Base-by-base conservation (phyloP, 1,140 invertebrate species). In the Helicoverpa zea region DNA sequence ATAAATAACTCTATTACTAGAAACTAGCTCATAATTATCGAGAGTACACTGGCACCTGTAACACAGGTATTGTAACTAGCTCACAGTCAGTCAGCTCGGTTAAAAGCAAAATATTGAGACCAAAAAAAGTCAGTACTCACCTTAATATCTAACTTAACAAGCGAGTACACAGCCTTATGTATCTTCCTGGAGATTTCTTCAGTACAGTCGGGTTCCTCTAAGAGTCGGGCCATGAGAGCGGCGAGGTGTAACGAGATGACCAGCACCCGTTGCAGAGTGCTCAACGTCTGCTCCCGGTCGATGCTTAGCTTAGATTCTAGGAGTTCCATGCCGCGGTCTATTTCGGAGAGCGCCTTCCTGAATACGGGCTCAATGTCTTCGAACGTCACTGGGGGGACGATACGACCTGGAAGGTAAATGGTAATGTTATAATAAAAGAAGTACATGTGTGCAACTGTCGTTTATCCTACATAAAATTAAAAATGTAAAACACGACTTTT, bases 231-330 rank as follows among this genome's bases (percentile, higher is more conserved):
- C 83, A 98, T 95, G 18, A 98, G 92, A 85, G 97, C 97, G 23
- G 97, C 97, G 70, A 98, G 94, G 87, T 99, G 98, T 79, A 99
- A 95, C 5, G 98, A 97, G 84, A 98, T 98, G n/a, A 98, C 96
- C 79, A 99, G 94, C 35, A 98, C 97, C 83, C 98, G 96, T 87
- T 98, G 98, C 58, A 99, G 96, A 80, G 97, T 97, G 43, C 96
- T 97, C 56, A 97, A 92, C 88, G 98, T 98, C 86, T 97, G 95
- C 76, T 97, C 97, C 56, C 96, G 94, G 83, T 95, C 95, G 80
- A 96, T 95, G 80, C 95, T 94, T 77, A 96, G 95, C 43, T 96
- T 95, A 0, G 95, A 92, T 66, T 95, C 93, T 18, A 96, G 76
- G 1, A 96, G 82, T 2, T 89, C 92, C 91, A 96, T 86, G 52